Base-by-base conservation (phyloP, 2,797 vertebrate species). In the Sebastolobus alascanus region DNA sequence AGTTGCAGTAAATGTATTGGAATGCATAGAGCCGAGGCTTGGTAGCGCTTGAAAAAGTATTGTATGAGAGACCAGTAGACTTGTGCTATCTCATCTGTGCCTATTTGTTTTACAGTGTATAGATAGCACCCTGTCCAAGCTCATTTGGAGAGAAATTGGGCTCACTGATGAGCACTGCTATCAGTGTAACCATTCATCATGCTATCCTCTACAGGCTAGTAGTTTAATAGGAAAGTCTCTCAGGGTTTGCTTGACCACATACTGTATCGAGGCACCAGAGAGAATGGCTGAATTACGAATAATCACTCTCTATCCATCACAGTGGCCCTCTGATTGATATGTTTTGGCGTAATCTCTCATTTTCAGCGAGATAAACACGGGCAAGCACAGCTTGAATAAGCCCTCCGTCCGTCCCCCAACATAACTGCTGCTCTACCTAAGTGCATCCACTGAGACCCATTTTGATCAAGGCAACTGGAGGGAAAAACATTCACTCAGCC, bases 11-110 rank as follows among this genome's bases (percentile, higher is more conserved):
- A 85, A 87, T 84, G 82, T 92, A 89, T 75, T 91, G 93, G 91
- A 94, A 95, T 96, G 95, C 96, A 97, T 96, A 96, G 94, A 94
- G 92, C 93, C 73, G 77, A 92, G 90, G 91, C 84, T 89, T 94
- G 83, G 87, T 89, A 92, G 78, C 81, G 56, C 84, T 90, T 91
- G 70, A 77, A 86, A 82, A 83, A 79, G 81, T 76, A 88, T 64
- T 80, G 69, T 77, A 77, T 33, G 83, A 78, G 75, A 88, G 80
- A 68, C 83, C 74, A 79, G 79, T 69, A 37, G 82, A 79, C 80
- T 80, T 87, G 82, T 81, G 68, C 86, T 73, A 46, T 46, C 69
- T 90, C 54, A 82, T 88, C 79, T 90, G 73, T 91, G 84, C 75
- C 77, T 68, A 77, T 89, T 84, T 86, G 75, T 90, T 73, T 78